These are phyloP conservation scores for Mamestra configurata DNA, from an alignment of 1,140 invertebrate species.

Conservation along the genomic window DNA sequence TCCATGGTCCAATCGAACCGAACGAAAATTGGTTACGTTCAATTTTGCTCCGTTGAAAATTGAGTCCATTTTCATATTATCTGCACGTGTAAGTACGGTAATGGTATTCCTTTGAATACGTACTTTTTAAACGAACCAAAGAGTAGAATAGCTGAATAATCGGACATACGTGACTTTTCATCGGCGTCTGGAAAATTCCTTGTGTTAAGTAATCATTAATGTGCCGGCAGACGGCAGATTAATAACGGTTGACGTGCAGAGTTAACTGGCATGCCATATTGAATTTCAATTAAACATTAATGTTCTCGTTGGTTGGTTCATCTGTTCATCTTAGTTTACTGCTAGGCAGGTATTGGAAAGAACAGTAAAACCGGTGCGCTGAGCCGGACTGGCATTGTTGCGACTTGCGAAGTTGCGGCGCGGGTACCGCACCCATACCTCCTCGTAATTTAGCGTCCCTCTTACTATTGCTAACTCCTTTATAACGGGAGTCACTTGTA, in stretches of 20 bases:
- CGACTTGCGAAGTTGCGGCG: neutral
- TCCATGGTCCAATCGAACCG: slow-evolving; percentile 2
- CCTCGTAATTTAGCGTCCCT: neutral
- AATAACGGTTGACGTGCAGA: slow-evolving; percentile 20
- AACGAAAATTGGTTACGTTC: slow-evolving; percentile 35
- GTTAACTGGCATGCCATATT: slow-evolving; percentile 15
- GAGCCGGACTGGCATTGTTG: slow-evolving; percentile 4
- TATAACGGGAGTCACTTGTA: neutral
- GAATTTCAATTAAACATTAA: slow-evolving; percentile 46
- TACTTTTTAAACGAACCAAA: neutral
- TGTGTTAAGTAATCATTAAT: neutral
- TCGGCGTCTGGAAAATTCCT: slow-evolving; percentile 5
- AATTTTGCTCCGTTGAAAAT: slow-evolving; percentile 38
- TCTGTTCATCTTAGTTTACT: slow-evolving; percentile 36
- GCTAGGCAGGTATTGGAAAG: slow-evolving; percentile 29
- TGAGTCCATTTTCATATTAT: slow-evolving; percentile 35
- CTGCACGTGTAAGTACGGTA: slow-evolving; percentile 12
- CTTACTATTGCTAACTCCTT: neutral
- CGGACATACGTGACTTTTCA: slow-evolving; percentile 18
- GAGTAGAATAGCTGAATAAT: slow-evolving; percentile 9
- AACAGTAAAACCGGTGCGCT: slow-evolving; percentile 33
- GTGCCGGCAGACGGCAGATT: neutral
- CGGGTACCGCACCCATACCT: slow-evolving; percentile 2
- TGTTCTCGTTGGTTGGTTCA: slow-evolving; percentile 7
- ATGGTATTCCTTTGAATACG: slow-evolving; percentile 42